Conservation (phyloP, 2,888 invertebrate species). For the Notodromas monacha region DNA sequence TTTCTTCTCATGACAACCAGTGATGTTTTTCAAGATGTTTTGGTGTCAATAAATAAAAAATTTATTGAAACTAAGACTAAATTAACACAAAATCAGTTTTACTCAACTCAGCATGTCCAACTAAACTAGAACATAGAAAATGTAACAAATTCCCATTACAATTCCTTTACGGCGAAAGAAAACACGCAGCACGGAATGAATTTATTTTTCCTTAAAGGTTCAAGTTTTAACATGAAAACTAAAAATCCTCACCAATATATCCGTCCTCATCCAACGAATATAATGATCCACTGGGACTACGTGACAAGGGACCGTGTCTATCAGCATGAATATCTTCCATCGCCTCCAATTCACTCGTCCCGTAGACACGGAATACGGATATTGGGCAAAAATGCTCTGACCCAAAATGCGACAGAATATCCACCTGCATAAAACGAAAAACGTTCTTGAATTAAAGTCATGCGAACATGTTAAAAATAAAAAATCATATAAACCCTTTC, state of each 20-base stretch:
- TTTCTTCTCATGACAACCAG: too few relatives aligned
- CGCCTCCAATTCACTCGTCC: conserved; percentile 42
- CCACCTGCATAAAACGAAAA: conserved; percentile 18
- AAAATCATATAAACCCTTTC: conserved; percentile 11
- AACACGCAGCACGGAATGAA: too few relatives aligned
- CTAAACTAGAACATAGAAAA: too few relatives aligned
- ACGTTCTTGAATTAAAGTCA: not conserved
- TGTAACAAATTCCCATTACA: too few relatives aligned
- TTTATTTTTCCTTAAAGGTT: too few relatives aligned
- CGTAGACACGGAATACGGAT: conserved; percentile 71
- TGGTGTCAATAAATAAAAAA: not conserved
- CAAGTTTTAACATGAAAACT: too few relatives aligned
- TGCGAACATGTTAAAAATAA: conserved; percentile 10
- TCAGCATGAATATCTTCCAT: conserved; percentile 14
- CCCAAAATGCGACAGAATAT: conserved; percentile 73
- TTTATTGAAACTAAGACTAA: too few relatives aligned
- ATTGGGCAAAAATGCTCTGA: conserved; percentile 90
- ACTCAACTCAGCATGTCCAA: too few relatives aligned
- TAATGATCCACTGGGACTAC: not conserved
- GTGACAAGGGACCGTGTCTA: too few relatives aligned
- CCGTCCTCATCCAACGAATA: conserved; percentile 23
- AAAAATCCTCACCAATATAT: conserved; percentile 10
- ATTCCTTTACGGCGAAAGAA: too few relatives aligned
- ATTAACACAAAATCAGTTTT: too few relatives aligned
- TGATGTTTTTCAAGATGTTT: not conserved